Evolutionary conservation across 2,113 vertebrate species (phyloP), one percentile per base, ranked within the genome.

Genomic region (Bos javanicus): DNA sequence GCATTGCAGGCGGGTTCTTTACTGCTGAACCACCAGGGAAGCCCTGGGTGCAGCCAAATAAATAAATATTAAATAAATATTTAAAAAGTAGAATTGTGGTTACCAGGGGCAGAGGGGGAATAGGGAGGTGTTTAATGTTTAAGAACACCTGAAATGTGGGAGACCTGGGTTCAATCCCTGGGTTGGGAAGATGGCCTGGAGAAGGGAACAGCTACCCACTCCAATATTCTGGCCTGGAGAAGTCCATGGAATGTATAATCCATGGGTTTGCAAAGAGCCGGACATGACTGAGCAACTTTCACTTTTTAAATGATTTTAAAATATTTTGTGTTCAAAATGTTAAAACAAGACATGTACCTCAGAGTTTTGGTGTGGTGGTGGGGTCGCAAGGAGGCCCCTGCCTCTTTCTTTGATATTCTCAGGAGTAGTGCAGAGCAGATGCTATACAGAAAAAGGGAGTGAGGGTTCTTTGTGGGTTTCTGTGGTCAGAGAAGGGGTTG

Each of bases 241-340:
- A 71, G 10, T 39, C 67, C 67, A 39, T 71, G n/a, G 11, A 71
- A 12, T 39, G 10, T 39, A 36, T 71, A 39, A 21, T 39, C n/a
- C 19, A 13, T 39, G n/a, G n/a, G 19, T 71, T 39, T 2, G 0
- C 67, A 71, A 71, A 71, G 2, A 71, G 10, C 19, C 0, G 0
- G 19, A 71, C n/a, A 71, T 39, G 67, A 71, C 67, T 71, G n/a
- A 71, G n/a, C n/a, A 71, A 71, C 19, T 71, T 71, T 39, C 67
- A 71, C 9, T 71, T 71, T 71, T 71, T 71, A n/a, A 64, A 87
- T 50, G 48, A 87, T 48, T 87, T 62, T 12, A 26, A 71, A 71
- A 50, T 90, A 85, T 39, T 86, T 52, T 26, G 21, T 59, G 25
- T 67, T 80, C 19, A 62, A 59, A 84, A 85, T 9, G 30, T 52